These are phyloP conservation scores for Petrocephalus schoutedeni DNA, from an alignment of 2,797 vertebrate species.

Conservation along the genomic window DNA sequence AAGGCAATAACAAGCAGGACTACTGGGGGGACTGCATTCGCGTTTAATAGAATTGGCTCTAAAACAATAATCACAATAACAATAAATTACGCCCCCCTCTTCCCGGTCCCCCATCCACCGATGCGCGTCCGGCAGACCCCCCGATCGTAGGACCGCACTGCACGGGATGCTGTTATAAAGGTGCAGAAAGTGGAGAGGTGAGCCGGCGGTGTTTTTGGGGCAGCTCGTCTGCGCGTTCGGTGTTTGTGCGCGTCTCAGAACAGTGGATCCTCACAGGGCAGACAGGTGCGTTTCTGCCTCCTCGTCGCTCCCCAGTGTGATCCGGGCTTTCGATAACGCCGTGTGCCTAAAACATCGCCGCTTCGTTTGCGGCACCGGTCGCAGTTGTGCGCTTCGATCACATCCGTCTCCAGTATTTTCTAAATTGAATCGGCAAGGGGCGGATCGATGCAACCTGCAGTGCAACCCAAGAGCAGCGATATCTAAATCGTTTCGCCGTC, in stretches of 20 bases:
- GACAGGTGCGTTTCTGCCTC: constrained; percentile 49
- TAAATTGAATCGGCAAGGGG: background rate
- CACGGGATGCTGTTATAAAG: constrained; percentile 23
- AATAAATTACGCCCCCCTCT: constrained; percentile 43
- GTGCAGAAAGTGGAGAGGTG: constrained; percentile 26
- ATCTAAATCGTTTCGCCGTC: background rate
- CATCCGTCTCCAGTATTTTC: constrained; percentile 11
- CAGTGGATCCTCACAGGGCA: constrained; percentile 48
- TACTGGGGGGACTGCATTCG: background rate
- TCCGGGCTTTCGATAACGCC: constrained; percentile 8
- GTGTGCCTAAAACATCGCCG: background rate
- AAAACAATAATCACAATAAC: constrained; percentile 35
- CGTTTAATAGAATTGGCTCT: background rate
- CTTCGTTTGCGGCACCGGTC: constrained; percentile 30
- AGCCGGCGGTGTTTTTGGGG: constrained; percentile 24
- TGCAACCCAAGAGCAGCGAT: background rate
- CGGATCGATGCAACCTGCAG: constrained; percentile 21
- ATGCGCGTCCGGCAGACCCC: constrained; percentile 51
- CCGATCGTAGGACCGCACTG: constrained; percentile 16
- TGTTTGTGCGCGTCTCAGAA: constrained; percentile 23
- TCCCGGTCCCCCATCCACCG: constrained; percentile 9
- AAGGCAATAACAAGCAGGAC: constrained; percentile 44
- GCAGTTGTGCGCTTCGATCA: background rate
- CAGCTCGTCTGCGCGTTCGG: background rate
- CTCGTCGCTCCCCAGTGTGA: background rate